Percentiles rank a stretch among this genome's conserved stretches.
Conservation (phyloP, 2,888 invertebrate genomes). For the Drosophila helvetica region DNA sequence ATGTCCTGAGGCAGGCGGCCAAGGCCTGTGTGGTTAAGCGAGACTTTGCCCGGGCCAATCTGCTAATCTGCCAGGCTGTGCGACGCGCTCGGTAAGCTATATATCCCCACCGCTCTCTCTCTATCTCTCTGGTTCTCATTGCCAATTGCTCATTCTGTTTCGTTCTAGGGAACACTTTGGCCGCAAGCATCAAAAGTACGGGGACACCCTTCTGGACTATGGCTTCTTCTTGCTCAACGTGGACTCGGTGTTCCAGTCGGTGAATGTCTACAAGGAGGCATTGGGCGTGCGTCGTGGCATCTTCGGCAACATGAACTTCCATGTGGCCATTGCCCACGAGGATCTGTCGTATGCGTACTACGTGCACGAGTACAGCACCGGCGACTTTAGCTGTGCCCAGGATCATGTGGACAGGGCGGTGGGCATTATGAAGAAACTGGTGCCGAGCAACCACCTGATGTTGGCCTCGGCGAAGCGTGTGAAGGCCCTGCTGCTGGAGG, state of each 20-base stretch:
- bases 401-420: constrained; percentile 94
- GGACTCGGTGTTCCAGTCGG: constrained; percentile 93
- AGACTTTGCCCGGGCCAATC: constrained; percentile 91
- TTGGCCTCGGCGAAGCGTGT: constrained; percentile 95
- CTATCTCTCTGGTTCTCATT: background rate
- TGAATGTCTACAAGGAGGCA: constrained; percentile 92
- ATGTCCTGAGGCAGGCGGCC: constrained; percentile 93
- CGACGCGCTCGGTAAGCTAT: constrained; percentile 83
- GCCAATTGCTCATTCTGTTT: background rate
- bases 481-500: constrained; percentile 95
- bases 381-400: constrained; percentile 92
- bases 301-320: constrained; percentile 93
- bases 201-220: constrained; percentile 93
- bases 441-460: constrained; percentile 93
- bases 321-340: constrained; percentile 95
- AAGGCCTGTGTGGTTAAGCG: constrained; percentile 96
- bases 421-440: constrained; percentile 90
- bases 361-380: constrained; percentile 95
- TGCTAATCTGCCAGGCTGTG: constrained; percentile 93
- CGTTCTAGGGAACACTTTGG: constrained; percentile 84
- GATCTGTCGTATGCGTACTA: constrained; percentile 97
- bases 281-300: constrained; percentile 89
- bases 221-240: constrained; percentile 96
- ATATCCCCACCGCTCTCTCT: background rate
- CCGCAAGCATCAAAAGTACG: constrained; percentile 90